Evolutionary conservation across 2,888 invertebrate species (phyloP).

Genomic region (Tinea semifulvella): DNA sequence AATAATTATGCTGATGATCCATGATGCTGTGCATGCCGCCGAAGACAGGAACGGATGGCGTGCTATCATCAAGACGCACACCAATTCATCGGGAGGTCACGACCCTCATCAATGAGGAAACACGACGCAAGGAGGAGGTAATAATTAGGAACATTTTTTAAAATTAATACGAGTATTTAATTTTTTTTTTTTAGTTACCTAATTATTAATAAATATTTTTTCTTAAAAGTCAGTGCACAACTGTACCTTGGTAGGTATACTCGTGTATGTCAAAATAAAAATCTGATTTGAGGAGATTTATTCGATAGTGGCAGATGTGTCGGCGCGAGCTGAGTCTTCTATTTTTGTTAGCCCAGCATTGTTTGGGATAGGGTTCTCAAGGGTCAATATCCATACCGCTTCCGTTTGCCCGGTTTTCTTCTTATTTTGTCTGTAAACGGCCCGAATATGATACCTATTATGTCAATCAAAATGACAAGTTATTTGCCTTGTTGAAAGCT

Average conservation of each 20-base stretch:
- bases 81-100: no score
- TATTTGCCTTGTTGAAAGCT: constrained; percentile 16
- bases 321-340: constrained; percentile 41
- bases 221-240: no score
- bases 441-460: constrained; percentile 31
- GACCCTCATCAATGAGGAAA: no score
- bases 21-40: no score
- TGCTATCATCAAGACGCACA: no score
- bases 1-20: no score
- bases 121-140: no score
- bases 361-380: constrained; percentile 45
- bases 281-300: constrained; percentile 66
- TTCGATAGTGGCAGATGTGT: constrained; percentile 56
- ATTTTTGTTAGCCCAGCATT: constrained; percentile 54
- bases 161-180: no score
- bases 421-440: constrained; percentile 48
- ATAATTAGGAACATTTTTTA: no score
- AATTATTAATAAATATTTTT: no score
- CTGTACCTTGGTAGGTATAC: constrained; percentile 53
- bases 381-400: constrained; percentile 56
- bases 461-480: constrained; percentile 32
- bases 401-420: constrained; percentile 46
- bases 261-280: constrained; percentile 67
- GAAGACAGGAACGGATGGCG: no score
- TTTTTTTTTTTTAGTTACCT: no score